Evolutionary conservation across 1,140 invertebrate genomes (phyloP).

Genomic region (Drosophila repletoides): DNA sequence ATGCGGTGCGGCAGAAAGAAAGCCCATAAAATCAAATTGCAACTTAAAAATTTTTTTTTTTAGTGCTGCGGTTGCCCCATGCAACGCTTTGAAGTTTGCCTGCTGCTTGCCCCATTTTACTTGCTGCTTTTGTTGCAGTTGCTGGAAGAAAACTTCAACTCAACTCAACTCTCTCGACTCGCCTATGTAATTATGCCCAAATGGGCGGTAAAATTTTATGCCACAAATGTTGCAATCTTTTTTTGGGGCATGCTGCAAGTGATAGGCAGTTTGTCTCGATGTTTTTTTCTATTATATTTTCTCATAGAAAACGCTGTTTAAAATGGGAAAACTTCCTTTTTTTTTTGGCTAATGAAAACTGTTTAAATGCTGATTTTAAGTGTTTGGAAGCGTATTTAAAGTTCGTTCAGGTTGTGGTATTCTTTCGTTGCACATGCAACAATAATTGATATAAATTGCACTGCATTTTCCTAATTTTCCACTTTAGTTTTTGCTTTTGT

Average conservation of each 20-base stretch:
- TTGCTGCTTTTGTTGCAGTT: neutral
- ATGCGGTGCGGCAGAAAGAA: conserved; percentile 21
- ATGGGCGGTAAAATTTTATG: conserved; percentile 44
- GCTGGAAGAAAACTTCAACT: neutral
- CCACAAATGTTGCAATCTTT: neutral
- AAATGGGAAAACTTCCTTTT: neutral
- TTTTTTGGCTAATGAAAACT: no score
- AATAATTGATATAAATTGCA: conserved; percentile 37
- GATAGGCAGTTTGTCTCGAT: neutral
- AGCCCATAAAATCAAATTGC: conserved; percentile 61
- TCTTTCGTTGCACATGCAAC: neutral
- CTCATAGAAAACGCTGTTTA: neutral
- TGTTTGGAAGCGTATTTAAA: neutral
- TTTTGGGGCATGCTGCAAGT: neutral
- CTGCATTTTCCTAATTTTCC: conserved; percentile 8
- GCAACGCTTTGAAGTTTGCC: conserved; percentile 25
- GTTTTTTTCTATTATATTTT: no score
- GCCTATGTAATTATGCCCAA: conserved; percentile 59
- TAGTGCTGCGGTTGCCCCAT: conserved; percentile 8
- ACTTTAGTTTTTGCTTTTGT: neutral
- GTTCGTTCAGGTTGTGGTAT: no score
- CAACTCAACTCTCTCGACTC: conserved; percentile 18
- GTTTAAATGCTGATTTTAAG: neutral
- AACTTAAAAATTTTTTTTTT: conserved; percentile 51
- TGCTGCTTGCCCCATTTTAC: neutral